Conservation (phyloP, 2,888 invertebrate genomes). For the Enchytraeus crypticus region DNA sequence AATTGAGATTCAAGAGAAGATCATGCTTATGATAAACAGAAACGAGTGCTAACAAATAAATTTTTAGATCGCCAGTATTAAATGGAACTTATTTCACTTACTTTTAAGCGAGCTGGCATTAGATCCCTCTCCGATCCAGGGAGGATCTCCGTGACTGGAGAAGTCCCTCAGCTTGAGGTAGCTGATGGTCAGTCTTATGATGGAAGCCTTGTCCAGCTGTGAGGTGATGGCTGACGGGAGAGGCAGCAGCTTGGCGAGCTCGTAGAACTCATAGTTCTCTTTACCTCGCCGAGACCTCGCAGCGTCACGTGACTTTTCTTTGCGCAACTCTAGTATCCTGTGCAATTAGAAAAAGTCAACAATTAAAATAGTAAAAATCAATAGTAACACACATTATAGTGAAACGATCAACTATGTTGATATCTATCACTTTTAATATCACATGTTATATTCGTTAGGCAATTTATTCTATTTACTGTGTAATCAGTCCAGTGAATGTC, state of each 20-base stretch:
- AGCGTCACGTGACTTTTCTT: slow-evolving; percentile 96
- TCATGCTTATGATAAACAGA: no score
- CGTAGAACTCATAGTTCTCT: slow-evolving; percentile 91
- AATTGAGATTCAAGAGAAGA: no score
- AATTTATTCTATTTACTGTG: no score
- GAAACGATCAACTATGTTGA: no score
- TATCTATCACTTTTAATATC: no score
- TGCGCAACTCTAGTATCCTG: slow-evolving; percentile 51
- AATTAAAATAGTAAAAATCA: background rate
- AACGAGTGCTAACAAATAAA: no score
- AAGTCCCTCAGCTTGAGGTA: slow-evolving; percentile 93
- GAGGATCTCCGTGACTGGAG: slow-evolving; percentile 88
- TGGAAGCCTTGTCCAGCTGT: slow-evolving; percentile 92
- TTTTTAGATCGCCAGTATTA: no score
- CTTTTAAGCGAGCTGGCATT: slow-evolving; percentile 18
- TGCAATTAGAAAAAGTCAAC: slow-evolving; percentile 11
- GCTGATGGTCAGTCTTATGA: slow-evolving; percentile 86
- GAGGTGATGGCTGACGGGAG: slow-evolving; percentile 87
- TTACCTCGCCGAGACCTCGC: slow-evolving; percentile 86
- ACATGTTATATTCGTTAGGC: no score
- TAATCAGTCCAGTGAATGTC: no score
- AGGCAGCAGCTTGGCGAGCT: slow-evolving; percentile 84
- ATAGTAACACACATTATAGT: no score
- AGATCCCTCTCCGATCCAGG: slow-evolving; percentile 62
- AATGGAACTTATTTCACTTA: slow-evolving; percentile 1